Conservation (phyloP, 2,888 invertebrate species). For the Drosophila putrida region DNA sequence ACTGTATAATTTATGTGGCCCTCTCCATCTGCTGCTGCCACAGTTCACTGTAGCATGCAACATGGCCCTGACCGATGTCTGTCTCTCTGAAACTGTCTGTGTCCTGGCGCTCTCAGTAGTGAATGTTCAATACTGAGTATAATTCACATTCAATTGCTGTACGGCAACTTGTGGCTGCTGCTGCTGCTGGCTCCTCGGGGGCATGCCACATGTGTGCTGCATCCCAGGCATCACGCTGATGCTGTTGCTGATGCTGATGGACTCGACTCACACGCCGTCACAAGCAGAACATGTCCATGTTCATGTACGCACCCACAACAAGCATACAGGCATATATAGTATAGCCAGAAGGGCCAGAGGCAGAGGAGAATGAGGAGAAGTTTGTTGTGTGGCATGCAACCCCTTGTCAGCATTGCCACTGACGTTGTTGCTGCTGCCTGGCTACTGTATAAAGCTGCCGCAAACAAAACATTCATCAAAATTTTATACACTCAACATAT, state of each 20-base stretch:
- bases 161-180: slow-evolving; percentile 20
- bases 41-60: slow-evolving; percentile 51
- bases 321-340: too few relatives aligned
- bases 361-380: not conserved
- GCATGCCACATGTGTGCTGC: slow-evolving; percentile 63
- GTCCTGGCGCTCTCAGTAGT: slow-evolving; percentile 14
- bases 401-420: slow-evolving; percentile 47
- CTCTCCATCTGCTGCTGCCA: slow-evolving; percentile 21
- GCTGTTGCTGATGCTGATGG: slow-evolving; percentile 35
- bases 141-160: slow-evolving; percentile 74
- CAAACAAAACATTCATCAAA: slow-evolving; percentile 80
- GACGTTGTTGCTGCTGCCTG: not conserved
- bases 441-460: slow-evolving; percentile 36
- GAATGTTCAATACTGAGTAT: slow-evolving; percentile 59
- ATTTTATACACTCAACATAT: slow-evolving; percentile 79
- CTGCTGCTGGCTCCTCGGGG: slow-evolving; percentile 20
- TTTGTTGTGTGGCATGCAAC: slow-evolving; percentile 41
- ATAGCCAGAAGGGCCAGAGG: not conserved
- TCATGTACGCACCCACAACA: slow-evolving; percentile 19
- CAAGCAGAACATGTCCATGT: slow-evolving; percentile 34
- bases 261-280: slow-evolving; percentile 46
- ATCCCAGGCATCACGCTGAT: slow-evolving; percentile 51
- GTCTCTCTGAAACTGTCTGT: slow-evolving; percentile 1
- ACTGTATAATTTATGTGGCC: slow-evolving; percentile 66
- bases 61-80: slow-evolving; percentile 42